These are phyloP conservation scores for Gambusia holbrooki DNA, from an alignment of 2,113 vertebrate species.

Conservation along the genomic window DNA sequence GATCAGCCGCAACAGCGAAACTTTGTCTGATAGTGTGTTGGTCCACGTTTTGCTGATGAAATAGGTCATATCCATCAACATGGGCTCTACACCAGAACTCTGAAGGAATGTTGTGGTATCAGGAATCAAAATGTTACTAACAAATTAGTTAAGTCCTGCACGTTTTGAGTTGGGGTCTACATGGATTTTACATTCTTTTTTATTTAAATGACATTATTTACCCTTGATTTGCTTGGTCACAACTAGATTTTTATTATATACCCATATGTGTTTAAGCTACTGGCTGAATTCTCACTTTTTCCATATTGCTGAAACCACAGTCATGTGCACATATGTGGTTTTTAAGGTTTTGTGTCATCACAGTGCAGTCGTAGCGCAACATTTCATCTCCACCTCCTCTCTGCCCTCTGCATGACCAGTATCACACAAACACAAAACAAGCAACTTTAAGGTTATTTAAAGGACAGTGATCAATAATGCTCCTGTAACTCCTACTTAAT, in stretches of 20 bases:
- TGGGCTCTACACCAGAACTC: neutral
- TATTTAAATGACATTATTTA: too few species aligned
- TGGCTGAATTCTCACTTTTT: neutral
- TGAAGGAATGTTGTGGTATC: neutral
- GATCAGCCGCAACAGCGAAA: neutral
- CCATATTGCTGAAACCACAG: constrained; percentile 14
- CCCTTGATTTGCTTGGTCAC: too few species aligned
- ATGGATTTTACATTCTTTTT: too few species aligned
- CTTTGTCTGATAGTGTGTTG: neutral
- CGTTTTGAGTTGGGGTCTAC: neutral
- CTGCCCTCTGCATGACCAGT: constrained; percentile 69
- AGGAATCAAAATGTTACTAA: neutral
- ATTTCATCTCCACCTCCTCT: constrained; percentile 42
- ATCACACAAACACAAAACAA: constrained; percentile 75
- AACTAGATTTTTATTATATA: too few species aligned
- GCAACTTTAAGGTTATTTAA: constrained; percentile 84
- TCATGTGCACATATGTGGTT: constrained; percentile 7
- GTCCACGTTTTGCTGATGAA: neutral
- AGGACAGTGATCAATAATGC: constrained; percentile 83
- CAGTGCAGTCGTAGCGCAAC: constrained; percentile 37
- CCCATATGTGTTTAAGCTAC: too few species aligned
- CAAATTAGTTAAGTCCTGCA: neutral
- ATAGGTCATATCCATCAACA: too few species aligned
- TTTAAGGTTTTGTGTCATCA: constrained; percentile 17
- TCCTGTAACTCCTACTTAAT: constrained; percentile 83